Base-by-base conservation (phyloP, 2,888 invertebrate genomes). In the Asteroscopus sphinx region DNA sequence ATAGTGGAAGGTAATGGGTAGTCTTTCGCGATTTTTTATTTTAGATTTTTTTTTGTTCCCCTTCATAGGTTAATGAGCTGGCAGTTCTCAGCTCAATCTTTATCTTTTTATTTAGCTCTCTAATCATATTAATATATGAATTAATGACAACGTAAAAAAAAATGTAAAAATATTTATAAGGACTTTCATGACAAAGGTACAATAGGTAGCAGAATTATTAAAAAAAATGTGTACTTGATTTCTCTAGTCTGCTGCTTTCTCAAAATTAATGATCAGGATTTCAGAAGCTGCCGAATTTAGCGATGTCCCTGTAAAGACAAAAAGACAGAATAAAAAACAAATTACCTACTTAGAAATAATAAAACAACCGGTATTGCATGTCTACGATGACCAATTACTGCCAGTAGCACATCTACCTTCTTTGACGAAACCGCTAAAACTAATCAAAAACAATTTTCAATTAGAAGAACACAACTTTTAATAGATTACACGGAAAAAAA, bases 401-500 rank as follows among this genome's bases (percentile, higher is more conserved):
- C 33, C 51, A 58, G 57, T 56, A 55, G 68, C 58, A 15, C 33
- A 28, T 49, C 56, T 59, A 54, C 66, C 67, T 60, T 73, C 64
- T 64, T 59, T 57, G 35, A 55, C 37, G 48, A 61, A 62, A 68
- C 54, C 57, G 44, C 68, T 60, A 55, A 41, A 42, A 47, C 59
- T 52, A 74, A 63, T 69, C 51, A 64, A 49, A 55, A 62, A 73
- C 68, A 76, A 68, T 76, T 68, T 68, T 44, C 65, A 60, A 76
- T 71, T 76, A 71, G 69, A 72, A 47, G 64, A 61, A 65, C 45
- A 66, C 52, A 60, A 61, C 45, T 74, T 55, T 68, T 69, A 61
- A 68, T 67, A 72, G 54, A 73, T 80, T 77, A 79, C 59, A 79
- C 56, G 76, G 79, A 73, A 76, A 77, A 77, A 80, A 77, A 79